phyloP scores from a whole-genome alignment of 1,140 invertebrate genomes.

The Frieseomelitta varia region DNA sequence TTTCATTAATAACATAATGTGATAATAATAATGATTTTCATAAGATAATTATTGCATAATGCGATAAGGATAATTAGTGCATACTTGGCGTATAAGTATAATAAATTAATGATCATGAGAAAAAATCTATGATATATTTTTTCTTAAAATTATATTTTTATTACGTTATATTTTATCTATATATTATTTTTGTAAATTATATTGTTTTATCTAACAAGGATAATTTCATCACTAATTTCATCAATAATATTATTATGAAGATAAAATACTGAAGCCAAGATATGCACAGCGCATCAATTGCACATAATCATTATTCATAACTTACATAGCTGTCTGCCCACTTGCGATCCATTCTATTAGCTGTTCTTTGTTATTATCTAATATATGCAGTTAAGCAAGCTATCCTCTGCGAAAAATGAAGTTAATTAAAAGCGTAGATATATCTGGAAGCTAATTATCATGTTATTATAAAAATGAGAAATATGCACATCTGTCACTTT shows the following conservation, averaged over 20 bases:
- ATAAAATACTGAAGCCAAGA: conserved; percentile 13
- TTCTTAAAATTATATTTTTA: too few species aligned
- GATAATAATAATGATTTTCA: neutral
- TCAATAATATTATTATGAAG: too few species aligned
- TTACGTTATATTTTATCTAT: too few species aligned
- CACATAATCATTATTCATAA: conserved; percentile 61
- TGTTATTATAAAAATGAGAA: neutral
- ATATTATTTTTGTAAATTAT: neutral
- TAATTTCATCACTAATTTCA: neutral
- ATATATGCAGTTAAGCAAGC: conserved; percentile 27
- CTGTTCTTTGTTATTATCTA: conserved; percentile 47
- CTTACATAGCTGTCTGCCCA: conserved; percentile 48
- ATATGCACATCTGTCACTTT: neutral
- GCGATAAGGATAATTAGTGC: too few species aligned
- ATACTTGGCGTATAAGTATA: too few species aligned
- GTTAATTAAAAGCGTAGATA: neutral
- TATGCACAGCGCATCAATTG: conserved; percentile 17
- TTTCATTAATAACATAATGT: neutral
- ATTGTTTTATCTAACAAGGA: too few species aligned
- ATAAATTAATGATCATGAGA: too few species aligned
- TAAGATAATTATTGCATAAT: too few species aligned
- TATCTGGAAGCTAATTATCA: neutral
- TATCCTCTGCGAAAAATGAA: neutral
- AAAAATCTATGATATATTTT: too few species aligned
- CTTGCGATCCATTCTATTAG: conserved; percentile 25